Percentiles rank a stretch among this genome's conserved stretches.
These are phyloP conservation scores for Ctenopoma kingsleyae DNA, from an alignment of 2,797 vertebrate genomes.

Conservation along the genomic window DNA sequence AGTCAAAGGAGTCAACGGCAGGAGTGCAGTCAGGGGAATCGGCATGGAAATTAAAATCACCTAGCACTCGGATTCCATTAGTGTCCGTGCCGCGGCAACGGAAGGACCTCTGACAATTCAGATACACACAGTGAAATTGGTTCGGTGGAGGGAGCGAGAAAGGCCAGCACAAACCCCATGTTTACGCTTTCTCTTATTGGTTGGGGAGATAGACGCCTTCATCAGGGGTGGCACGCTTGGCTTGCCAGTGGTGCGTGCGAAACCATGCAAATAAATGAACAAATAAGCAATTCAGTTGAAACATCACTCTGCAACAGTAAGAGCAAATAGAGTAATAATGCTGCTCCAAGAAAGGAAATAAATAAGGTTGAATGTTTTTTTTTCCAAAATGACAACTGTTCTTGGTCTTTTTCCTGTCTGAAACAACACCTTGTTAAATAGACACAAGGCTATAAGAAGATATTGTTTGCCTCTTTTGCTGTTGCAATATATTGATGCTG, in stretches of 20 bases:
- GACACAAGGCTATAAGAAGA: constrained; percentile 48
- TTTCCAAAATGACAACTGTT: constrained; percentile 57
- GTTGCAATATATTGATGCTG: constrained; percentile 53
- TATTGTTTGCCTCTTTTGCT: constrained; percentile 50
- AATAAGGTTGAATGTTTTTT: constrained; percentile 60
- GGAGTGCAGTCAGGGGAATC: constrained; percentile 87
- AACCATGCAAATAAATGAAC: constrained; percentile 87
- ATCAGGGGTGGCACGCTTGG: constrained; percentile 82
- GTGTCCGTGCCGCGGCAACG: constrained; percentile 76
- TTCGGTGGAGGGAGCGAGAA: constrained; percentile 77
- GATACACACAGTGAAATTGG: constrained; percentile 85
- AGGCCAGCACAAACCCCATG: constrained; percentile 71
- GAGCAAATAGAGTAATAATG: constrained; percentile 82
- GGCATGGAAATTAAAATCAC: constrained; percentile 88
- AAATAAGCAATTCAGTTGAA: constrained; percentile 85
- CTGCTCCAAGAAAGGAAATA: constrained; percentile 76
- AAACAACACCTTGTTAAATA: constrained; percentile 64
- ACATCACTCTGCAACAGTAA: constrained; percentile 71
- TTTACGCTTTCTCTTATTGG: constrained; percentile 80
- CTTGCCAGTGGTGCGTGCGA: constrained; percentile 79
- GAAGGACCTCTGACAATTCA: constrained; percentile 87
- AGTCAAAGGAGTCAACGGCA: constrained; percentile 84
- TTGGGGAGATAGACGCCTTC: constrained; percentile 82
- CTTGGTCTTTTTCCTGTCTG: constrained; percentile 45
- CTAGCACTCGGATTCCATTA: constrained; percentile 87